These are phyloP conservation scores for Hippoglossus hippoglossus DNA, from an alignment of 2,797 vertebrate species.

Conservation along the genomic window DNA sequence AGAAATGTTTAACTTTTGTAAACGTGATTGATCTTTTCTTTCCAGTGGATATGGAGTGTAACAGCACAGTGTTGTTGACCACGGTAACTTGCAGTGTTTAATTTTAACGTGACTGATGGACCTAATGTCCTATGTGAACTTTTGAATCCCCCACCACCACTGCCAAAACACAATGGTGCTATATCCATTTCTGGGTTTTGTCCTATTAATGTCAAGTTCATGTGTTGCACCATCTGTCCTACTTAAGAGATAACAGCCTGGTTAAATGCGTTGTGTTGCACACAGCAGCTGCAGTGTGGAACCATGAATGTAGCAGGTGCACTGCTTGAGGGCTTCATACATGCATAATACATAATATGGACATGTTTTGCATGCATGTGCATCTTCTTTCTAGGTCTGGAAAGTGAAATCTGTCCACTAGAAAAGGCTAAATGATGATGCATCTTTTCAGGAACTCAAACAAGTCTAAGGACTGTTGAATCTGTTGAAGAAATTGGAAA, in stretches of 20 bases:
- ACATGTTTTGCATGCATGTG: slow-evolving; percentile 34
- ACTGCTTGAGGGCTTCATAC: slow-evolving; percentile 35
- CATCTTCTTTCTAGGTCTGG: slow-evolving; percentile 8
- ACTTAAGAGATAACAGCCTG: slow-evolving; percentile 21
- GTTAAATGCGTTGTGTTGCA: slow-evolving; percentile 35
- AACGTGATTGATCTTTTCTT: not conserved
- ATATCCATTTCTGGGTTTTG: slow-evolving; percentile 15
- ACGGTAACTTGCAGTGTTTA: not conserved
- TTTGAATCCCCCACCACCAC: not conserved
- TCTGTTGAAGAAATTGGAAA: not conserved
- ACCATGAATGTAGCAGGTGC: slow-evolving; percentile 56
- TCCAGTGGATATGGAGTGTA: not conserved
- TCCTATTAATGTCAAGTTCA: slow-evolving; percentile 16
- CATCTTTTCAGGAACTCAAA: slow-evolving; percentile 14
- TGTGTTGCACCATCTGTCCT: slow-evolving; percentile 40
- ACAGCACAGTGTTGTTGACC: not conserved
- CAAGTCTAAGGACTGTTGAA: slow-evolving; percentile 1
- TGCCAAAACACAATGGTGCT: not conserved
- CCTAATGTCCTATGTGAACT: slow-evolving; percentile 1
- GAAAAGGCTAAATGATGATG: slow-evolving; percentile 6
- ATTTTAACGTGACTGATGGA: not conserved
- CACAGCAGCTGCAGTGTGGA: slow-evolving; percentile 44
- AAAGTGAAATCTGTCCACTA: slow-evolving; percentile 4
- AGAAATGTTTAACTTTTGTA: not conserved
- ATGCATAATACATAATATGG: slow-evolving; percentile 50